Percentiles rank a stretch among this genome's conserved stretches.
phyloP scores from a whole-genome alignment of 2,797 vertebrate species.

The Emydoidea blandingii region DNA sequence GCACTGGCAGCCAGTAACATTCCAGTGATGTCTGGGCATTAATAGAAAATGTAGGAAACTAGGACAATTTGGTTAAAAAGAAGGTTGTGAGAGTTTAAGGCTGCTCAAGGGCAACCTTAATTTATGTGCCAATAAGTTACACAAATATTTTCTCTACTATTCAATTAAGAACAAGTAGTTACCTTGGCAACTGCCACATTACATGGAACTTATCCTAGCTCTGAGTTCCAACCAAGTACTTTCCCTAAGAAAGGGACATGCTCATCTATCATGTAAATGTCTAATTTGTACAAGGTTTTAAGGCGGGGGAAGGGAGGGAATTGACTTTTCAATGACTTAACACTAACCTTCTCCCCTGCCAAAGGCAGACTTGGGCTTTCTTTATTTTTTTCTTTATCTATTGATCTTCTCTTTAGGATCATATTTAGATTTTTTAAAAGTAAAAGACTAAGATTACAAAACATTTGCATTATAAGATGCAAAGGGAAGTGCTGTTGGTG shows the following conservation, averaged over 20 bases:
- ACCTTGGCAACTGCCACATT: constrained; percentile 55
- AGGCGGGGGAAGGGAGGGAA: constrained; percentile 51
- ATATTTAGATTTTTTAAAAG: background rate
- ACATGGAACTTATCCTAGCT: constrained; percentile 61
- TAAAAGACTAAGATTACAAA: background rate
- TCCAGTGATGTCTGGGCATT: constrained; percentile 32
- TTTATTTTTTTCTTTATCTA: background rate
- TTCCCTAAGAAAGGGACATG: constrained; percentile 72
- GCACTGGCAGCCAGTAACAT: constrained; percentile 4
- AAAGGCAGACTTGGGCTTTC: background rate
- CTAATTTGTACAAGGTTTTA: constrained; percentile 73
- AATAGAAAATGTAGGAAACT: constrained; percentile 64
- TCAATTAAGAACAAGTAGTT: constrained; percentile 76
- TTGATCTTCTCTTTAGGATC: background rate
- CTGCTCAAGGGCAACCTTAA: constrained; percentile 72
- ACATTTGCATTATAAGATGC: background rate
- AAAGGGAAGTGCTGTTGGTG: background rate
- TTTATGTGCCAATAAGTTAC: constrained; percentile 76
- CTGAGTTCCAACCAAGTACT: constrained; percentile 63
- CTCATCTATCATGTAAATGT: constrained; percentile 75
- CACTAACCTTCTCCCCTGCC: background rate
- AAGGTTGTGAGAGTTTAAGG: constrained; percentile 63
- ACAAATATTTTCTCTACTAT: constrained; percentile 77
- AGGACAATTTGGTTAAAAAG: constrained; percentile 50
- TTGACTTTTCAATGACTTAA: constrained; percentile 59